Conservation (phyloP, 2,113 vertebrate species). For the Jacana jacana region DNA sequence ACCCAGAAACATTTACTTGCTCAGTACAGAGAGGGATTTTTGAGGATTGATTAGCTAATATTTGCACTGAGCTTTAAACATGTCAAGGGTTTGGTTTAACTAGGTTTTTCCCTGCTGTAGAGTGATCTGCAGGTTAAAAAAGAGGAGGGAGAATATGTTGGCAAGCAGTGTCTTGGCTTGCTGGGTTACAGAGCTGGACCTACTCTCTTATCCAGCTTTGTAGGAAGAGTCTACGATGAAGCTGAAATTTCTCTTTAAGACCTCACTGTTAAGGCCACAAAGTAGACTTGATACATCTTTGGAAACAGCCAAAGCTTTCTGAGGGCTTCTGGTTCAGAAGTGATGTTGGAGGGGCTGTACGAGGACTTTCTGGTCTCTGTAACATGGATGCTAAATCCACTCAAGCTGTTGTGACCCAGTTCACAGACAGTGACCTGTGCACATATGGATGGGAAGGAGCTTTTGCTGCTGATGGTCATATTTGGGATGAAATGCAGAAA, state of each 20-base stretch:
- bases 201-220: neutral
- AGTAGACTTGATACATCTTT: neutral
- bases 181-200: neutral
- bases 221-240: neutral
- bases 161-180: neutral
- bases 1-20: neutral
- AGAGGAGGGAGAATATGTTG: neutral
- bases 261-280: neutral
- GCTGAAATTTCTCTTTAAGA: neutral
- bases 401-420: neutral
- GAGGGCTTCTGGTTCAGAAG: neutral
- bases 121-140: neutral
- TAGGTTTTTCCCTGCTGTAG: neutral
- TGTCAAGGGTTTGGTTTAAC: conserved; percentile 7
- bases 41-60: conserved; percentile 45
- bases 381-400: accelerated
- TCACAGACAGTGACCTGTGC: neutral
- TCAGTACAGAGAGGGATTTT: neutral
- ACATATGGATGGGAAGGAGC: neutral
- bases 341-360: neutral
- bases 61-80: conserved; percentile 33
- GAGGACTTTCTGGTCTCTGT: neutral
- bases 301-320: neutral
- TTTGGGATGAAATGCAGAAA: neutral
- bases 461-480: neutral